Base-by-base conservation (phyloP, 2,113 vertebrate genomes). In the Actenoides lindsayi region DNA sequence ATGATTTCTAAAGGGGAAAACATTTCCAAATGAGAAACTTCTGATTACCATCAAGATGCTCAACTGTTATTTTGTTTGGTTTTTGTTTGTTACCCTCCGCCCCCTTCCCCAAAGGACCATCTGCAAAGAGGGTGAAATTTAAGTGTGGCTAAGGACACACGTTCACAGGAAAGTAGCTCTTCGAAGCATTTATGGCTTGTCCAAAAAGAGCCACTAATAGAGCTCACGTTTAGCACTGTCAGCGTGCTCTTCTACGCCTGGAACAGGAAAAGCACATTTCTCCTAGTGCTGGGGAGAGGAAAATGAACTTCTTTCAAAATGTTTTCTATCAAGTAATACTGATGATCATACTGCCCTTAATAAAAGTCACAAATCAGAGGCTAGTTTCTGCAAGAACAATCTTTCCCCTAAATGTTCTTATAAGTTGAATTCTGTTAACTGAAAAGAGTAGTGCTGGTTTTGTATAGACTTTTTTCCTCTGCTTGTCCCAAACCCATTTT, bases 1-100 rank as follows among this genome's bases (percentile, higher is more conserved):
- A 87, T 98, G 97, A 97, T 87, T 97, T 89, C 64, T 94, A 89
- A 96, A 92, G 57, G 23, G 63, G 44, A 95, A 96, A 95, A 76
- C 37, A 95, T 87, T 97, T 96, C 94, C 90, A 94, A 97, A 94
- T 87, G 51, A 96, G 64, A 97, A 96, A 48, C 70, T 94, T 95
- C 69, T 86, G 91, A 97, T 96, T 90, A 97, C 95, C 89, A 96
- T 15, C 33, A 91, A 80, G 88, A 69, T 69, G 65, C 42, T 89
- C 74, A 90, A 59, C 44, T 63, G 23, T 83, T 81, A 82, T 83
- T 96, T 95, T 86, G 16, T 91, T 97, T 94, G 28, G 37, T 19
- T 74, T 87, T 88, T 86, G 65, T 69, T 93, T 53, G 16, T 28
- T 59, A 28, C 46, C 20, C 6, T 73, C 16, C 12, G 35, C 25